Evolutionary conservation across 1,140 invertebrate species (phyloP).

Genomic region (Sycophaga agraensis): DNA sequence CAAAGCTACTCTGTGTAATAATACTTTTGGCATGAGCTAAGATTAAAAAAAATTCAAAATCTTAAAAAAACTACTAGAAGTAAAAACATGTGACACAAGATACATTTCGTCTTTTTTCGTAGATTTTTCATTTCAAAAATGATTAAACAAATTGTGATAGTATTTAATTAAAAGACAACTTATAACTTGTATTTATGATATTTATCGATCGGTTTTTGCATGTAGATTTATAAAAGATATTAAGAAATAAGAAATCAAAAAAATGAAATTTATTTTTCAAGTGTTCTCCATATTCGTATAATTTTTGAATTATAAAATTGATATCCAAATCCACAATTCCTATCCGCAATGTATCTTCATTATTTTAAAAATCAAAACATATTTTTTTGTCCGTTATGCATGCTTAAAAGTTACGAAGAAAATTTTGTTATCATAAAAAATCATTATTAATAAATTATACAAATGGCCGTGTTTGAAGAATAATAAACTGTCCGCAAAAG

Average conservation of each 20-base stretch:
- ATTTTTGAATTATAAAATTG: background rate
- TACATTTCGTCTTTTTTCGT: no score
- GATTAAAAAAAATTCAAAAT: conserved; percentile 14
- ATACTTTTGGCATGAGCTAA: conserved; percentile 25
- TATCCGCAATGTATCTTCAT: background rate
- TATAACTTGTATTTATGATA: no score
- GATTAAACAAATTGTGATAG: no score
- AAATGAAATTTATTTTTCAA: no score
- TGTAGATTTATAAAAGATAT: no score
- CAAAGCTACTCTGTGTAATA: conserved; percentile 27
- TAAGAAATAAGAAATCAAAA: no score
- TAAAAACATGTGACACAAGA: no score
- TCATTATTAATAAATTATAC: conserved; percentile 14
- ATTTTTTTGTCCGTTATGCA: conserved; percentile 6
- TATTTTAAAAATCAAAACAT: conserved; percentile 11
- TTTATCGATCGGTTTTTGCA: no score
- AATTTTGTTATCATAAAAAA: conserved; percentile 3
- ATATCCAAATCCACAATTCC: conserved; percentile 10
- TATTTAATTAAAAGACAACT: no score
- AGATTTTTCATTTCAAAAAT: no score
- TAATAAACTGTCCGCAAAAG: conserved; percentile 11
- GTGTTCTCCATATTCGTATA: no score
- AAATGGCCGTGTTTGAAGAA: background rate
- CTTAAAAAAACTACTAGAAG: background rate
- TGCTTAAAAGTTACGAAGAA: conserved; percentile 15